A percentile compares a stretch with the other conserved stretches of the same genome.
Conservation (phyloP, 2,888 invertebrate species). For the Onthophagus sagittarius region DNA sequence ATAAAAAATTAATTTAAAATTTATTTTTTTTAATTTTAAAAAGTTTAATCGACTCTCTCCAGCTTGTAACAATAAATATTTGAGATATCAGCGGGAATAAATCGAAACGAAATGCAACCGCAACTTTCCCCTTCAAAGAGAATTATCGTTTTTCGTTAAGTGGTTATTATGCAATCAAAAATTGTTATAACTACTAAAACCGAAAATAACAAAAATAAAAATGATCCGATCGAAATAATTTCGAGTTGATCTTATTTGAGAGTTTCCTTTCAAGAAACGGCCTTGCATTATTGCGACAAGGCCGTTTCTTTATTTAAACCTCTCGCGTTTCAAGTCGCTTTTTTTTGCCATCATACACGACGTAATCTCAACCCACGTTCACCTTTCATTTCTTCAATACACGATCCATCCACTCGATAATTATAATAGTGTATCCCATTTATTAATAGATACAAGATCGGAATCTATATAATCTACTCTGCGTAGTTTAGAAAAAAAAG, state of each 20-base stretch:
- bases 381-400: background rate
- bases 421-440: background rate
- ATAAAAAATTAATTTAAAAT: too few species aligned
- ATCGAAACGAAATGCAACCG: background rate
- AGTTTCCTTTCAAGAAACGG: constrained; percentile 35
- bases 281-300: constrained; percentile 41
- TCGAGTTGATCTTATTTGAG: too few species aligned
- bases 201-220: too few species aligned
- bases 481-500: background rate
- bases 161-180: background rate
- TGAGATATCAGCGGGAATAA: too few species aligned
- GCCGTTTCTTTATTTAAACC: constrained; percentile 31
- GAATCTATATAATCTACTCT: background rate
- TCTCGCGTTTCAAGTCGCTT: background rate
- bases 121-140: background rate
- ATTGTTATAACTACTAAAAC: too few species aligned
- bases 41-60: too few species aligned
- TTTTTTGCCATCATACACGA: background rate
- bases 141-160: background rate
- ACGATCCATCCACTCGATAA: background rate
- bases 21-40: too few species aligned
- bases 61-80: too few species aligned
- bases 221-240: too few species aligned
- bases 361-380: background rate
- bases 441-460: background rate